Base-by-base conservation (phyloP, 30 jellyfish, hydroid and myxozoan species). In the Catostylus mosaicus region DNA sequence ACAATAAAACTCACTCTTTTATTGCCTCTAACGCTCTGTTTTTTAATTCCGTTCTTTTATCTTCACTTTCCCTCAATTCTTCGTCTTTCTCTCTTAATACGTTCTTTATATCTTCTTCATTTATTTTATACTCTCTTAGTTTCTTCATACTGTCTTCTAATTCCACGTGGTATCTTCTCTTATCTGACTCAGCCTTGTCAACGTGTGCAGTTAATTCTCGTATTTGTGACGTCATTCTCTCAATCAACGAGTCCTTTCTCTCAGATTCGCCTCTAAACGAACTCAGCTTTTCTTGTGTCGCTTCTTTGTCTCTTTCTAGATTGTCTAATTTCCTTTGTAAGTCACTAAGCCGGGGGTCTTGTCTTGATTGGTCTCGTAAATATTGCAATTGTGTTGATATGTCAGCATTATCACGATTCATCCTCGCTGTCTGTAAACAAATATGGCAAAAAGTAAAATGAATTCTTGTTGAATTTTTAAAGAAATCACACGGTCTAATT, bases 1-100 rank as follows among this genome's bases (percentile, higher is more conserved):
- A n/a, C n/a, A n/a, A n/a, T n/a, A 43, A 26, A 46, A 59, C 95
- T 75, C 72, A 90, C 97, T 90, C 97, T 75, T 83, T 90, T 4
- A 90, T 59, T 22, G 95, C 85, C 34, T 83, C 87, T 18, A 90
- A 16, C 7, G 97, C 97, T 71, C 79, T 90, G 52, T 80, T 84
- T 71, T 90, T 90, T 63, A 90, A 70, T 20, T 82, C 97, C 48
- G 79, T 80, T 75, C 91, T 67, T 47, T 83, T 78, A 34, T 82
- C 84, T 73, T 82, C 95, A 29, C 88, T 75, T 26, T 60, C 80
- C 60, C 71, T 54, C 62, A 69, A 74, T 16, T 77, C 83, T 0
- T 68, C 68, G 19, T 83, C 95, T 35, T 66, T 67, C 30, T 70
- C 87, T 0, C 56, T 47, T 57, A 89, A 73, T 19, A 51, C 16